Base-by-base conservation (phyloP, 2,797 vertebrate genomes). In the Oophaga sylvatica region DNA sequence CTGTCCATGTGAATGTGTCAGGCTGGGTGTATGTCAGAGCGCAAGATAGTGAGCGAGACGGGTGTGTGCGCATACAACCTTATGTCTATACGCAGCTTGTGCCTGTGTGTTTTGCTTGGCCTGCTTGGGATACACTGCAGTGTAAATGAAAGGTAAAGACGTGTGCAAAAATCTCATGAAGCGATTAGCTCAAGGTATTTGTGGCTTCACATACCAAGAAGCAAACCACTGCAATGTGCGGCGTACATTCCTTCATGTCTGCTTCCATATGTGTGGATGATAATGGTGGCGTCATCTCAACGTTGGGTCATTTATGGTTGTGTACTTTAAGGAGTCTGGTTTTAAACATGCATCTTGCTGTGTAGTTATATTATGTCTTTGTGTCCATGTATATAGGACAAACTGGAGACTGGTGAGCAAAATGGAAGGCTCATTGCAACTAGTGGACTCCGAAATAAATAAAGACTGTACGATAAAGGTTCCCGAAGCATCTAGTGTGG, bases 361-460 rank as follows among this genome's bases (percentile, higher is more conserved):
- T 73, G 53, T 60, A 84, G 26, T 76, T 63, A 78, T 29, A 65
- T 56, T 16, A 16, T 86, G 56, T 83, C 26, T 45, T 80, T n/a
- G 26, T 79, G 7, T 26, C 20, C 62, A 22, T 87, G 8, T 73
- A 41, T 35, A 17, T 68, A 89, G 80, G 73, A 0, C 19, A n/a
- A 1, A 60, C 48, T 77, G 59, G 26, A n/a, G 67, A 12, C 56
- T 31, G 87, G 90, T 91, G 92, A 91, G 90, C 90, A 90, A 76
- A 80, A 90, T 84, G 35, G 90, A 90, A 88, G 79, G 85, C 90
- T 89, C 90, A 75, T 93, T 93, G 93, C 92, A 92, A 90, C 90
- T 92, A 91, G 95, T 97, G 94, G 97, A 96, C 93, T 94, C 96
- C 0, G 88, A 93, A 68, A 68, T 91, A 11, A 90, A 93, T 90